Evolutionary conservation across 2,797 vertebrate species (phyloP).

Genomic region (Pteropus rufus): DNA sequence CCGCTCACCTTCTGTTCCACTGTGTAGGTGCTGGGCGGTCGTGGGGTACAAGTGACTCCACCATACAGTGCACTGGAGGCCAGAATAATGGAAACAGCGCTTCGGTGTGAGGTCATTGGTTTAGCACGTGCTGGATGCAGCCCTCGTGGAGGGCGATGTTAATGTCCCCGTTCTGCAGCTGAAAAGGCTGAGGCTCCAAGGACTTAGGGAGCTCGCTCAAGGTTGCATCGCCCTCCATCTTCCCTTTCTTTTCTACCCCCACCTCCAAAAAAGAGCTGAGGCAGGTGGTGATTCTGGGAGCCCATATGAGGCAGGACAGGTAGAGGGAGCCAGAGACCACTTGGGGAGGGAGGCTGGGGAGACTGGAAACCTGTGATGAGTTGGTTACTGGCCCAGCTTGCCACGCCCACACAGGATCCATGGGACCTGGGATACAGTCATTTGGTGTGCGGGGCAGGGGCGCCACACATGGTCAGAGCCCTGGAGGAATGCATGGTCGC

Average conservation of each 20-base stretch:
- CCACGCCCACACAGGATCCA: not conserved
- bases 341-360: not conserved
- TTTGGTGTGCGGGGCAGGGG: not conserved
- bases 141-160: not conserved
- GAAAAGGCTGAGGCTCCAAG: not conserved
- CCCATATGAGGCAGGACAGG: not conserved
- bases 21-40: not conserved
- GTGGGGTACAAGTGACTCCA: accelerated
- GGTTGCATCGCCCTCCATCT: not conserved
- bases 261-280: not conserved
- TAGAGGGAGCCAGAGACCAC: not conserved
- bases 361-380: not conserved
- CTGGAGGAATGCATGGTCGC: not conserved
- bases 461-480: accelerated
- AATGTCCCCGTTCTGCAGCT: not conserved
- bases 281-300: not conserved
- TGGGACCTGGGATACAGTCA: not conserved
- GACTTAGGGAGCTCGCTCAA: not conserved
- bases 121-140: not conserved
- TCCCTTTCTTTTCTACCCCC: not conserved
- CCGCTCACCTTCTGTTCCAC: not conserved
- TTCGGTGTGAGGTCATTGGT: accelerated
- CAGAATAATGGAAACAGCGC: not conserved
- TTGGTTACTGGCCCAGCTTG: not conserved
- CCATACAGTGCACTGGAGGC: not conserved